phyloP scores from a whole-genome alignment of 2,797 vertebrate genomes.

The Pseudochromis fuscus region DNA sequence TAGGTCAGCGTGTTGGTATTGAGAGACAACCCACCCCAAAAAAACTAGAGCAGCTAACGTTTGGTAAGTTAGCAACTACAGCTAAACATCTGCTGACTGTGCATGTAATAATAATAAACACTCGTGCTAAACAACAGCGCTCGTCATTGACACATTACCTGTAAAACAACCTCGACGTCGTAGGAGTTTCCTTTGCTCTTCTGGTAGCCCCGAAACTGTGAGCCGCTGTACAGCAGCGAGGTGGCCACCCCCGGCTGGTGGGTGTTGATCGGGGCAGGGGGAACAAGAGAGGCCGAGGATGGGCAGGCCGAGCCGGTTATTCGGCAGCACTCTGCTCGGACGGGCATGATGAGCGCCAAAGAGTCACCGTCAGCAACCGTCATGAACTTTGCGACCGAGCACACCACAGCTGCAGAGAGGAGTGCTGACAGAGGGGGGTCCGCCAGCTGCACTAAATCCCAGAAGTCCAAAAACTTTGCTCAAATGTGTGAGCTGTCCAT shows the following conservation, averaged over 20 bases:
- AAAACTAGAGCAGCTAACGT: conserved; percentile 25
- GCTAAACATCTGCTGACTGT: conserved; percentile 34
- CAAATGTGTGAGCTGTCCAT: conserved; percentile 16
- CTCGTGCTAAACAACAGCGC: not conserved
- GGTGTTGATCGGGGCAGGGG: conserved; percentile 96
- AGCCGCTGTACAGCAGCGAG: conserved; percentile 95
- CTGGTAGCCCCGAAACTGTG: conserved; percentile 96
- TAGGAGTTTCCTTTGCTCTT: conserved; percentile 98
- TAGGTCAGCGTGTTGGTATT: conserved; percentile 23
- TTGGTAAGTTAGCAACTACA: conserved; percentile 23
- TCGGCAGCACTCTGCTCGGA: conserved; percentile 86
- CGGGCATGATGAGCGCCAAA: conserved; percentile 88
- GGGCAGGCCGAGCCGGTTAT: conserved; percentile 79
- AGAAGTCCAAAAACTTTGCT: conserved; percentile 41
- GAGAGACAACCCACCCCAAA: not conserved
- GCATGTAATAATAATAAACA: not conserved
- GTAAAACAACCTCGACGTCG: conserved; percentile 96
- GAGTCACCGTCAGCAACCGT: conserved; percentile 83
- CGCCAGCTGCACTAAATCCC: not conserved
- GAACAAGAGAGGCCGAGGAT: conserved; percentile 89
- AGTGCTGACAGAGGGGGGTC: conserved; percentile 3
- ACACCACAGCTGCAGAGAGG: conserved; percentile 23
- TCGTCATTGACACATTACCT: conserved; percentile 83
- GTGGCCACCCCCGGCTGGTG: conserved; percentile 94
- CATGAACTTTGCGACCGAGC: conserved; percentile 76